Percentiles rank a stretch among this genome's conserved stretches.
Evolutionary conservation across 2,888 invertebrate species (phyloP).

Genomic region (Eristalis arbustorum): DNA sequence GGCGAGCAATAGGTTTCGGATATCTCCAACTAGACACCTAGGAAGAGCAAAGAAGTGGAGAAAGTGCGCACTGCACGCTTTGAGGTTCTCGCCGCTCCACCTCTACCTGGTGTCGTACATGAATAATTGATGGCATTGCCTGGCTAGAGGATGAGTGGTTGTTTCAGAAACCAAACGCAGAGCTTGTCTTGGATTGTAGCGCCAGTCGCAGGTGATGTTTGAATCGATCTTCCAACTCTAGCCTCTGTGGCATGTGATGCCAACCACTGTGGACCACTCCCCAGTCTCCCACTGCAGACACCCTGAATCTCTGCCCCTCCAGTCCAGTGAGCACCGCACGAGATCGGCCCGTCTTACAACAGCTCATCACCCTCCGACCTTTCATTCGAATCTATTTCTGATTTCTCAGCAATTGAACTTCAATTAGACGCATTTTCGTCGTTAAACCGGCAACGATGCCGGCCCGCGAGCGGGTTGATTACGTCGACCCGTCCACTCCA

Average conservation of each 20-base stretch:
- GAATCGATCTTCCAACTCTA: too few species aligned
- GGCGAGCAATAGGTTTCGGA: neutral
- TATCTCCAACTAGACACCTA: neutral
- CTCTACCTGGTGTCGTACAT: neutral
- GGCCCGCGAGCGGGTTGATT: slow-evolving; percentile 10
- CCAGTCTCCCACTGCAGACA: too few species aligned
- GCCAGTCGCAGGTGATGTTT: too few species aligned
- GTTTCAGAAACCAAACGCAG: too few species aligned
- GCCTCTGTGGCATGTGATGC: too few species aligned
- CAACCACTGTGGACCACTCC: too few species aligned
- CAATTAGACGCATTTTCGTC: slow-evolving; percentile 20
- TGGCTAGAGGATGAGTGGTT: too few species aligned
- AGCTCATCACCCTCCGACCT: neutral
- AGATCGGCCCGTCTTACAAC: too few species aligned
- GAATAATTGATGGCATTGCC: neutral
- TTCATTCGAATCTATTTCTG: neutral
- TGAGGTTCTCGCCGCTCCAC: neutral
- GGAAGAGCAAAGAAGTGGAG: neutral
- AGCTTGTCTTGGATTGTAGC: neutral
- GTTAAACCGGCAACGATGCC: neutral
- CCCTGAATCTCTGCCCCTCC: too few species aligned
- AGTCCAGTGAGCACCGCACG: too few species aligned
- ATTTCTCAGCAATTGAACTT: slow-evolving; percentile 18
- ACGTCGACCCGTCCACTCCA: neutral
- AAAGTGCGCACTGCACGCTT: neutral